Evolutionary conservation across 2,888 invertebrate species (phyloP), one percentile per base, ranked within the genome.

Genomic region (Strigamia maritima): DNA sequence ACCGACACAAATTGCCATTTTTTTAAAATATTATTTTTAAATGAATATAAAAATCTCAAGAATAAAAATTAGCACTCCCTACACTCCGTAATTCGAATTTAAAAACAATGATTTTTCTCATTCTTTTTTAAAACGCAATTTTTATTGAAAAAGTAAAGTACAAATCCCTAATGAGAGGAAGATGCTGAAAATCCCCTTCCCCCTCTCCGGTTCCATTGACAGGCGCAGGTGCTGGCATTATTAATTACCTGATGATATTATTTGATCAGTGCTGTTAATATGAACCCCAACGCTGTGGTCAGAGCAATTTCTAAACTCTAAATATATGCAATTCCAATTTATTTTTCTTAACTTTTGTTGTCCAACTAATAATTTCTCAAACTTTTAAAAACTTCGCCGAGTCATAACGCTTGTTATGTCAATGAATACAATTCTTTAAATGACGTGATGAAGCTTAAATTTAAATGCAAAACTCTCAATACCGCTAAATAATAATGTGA

Each of bases 161-260:
- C 54, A 54, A 54, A 54, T 54, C 54, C 54, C 54, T 54, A 54
- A 54, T 54, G 54, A 54, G 54, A 54, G 54, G 54, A 54, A 54
- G 54, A 54, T 54, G 54, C 54, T 19, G 54, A 54, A 54, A 54
- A 54, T 54, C 54, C 54, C 54, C 22, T 54, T 22, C 22, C 19
- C 22, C 22, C 54, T 8, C 19, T 19, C 1, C 26, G 31, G 4
- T 28, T 74, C 19, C 75, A 74, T 74, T 74, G 75, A 74, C 75
- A 74, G 75, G 75, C 26, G 75, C 75, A 74, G 75, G 35, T 74
- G 75, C 28, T 74, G 75, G 31, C 31, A 74, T 74, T 74, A 74
- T 74, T 74, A 35, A 74, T 74, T 74, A 74, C 75, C 75, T 74
- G 35, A 74, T 74, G 75, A 74, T 74, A 74, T 35, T 74, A 35